Evolutionary conservation across 2,113 vertebrate genomes (phyloP).

Genomic region (Campylomormyrus numenius): DNA sequence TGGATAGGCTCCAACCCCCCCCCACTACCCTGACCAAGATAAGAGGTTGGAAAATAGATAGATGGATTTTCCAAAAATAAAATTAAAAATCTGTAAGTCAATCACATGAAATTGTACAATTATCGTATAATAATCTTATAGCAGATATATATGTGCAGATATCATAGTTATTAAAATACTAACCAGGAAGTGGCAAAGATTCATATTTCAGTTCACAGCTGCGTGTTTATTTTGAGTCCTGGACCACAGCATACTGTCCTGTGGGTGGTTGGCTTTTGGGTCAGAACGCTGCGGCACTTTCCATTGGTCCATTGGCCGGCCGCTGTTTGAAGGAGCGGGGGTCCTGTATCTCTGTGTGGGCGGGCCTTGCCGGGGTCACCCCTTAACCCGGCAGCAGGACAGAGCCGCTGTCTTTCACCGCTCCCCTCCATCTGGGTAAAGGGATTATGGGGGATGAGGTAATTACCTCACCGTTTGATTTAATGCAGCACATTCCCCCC

Average conservation of each 20-base stretch:
- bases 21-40: background rate
- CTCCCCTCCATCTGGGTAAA: background rate
- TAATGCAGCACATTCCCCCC: background rate
- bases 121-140: background rate
- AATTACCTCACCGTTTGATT: background rate
- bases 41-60: background rate
- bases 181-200: background rate
- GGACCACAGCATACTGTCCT: background rate
- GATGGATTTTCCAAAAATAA: background rate
- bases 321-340: background rate
- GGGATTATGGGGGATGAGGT: background rate
- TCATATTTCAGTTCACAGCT: background rate
- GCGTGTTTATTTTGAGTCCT: background rate
- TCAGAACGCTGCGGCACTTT: background rate
- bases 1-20: background rate
- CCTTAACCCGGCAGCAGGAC: background rate
- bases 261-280: background rate
- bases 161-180: background rate
- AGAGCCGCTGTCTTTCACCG: background rate
- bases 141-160: background rate
- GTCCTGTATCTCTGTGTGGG: background rate
- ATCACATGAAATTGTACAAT: background rate
- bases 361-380: background rate
- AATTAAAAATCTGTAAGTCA: background rate
- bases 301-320: background rate